Evolutionary conservation across 2,888 invertebrate species (phyloP), one percentile per base, ranked within the genome.

Genomic region (Euphydryas editha): DNA sequence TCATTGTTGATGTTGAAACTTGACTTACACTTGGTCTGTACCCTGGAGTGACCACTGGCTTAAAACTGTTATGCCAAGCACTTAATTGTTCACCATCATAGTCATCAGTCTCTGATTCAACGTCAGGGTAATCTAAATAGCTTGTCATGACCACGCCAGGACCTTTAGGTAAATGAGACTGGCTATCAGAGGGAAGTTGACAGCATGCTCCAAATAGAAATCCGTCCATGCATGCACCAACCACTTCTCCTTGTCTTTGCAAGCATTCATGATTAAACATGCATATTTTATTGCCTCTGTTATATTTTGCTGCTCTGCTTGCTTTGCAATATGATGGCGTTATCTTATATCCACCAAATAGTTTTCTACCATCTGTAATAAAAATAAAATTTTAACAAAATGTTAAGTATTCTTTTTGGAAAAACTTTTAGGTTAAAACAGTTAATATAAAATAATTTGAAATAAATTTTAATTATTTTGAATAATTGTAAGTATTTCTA

Each of bases 231-330:
- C 98, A 98, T 0, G 98, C 96, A 0, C 98, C 97, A 0, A 98
- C 96, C 0, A 73, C 97, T 81, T 96, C 95, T 0, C 98, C 98
- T 0, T 95, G 95, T 70, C 96, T 92, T 75, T 95, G 95, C 0
- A 94, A 93, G 81, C 98, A 98, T 82, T 98, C 97, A 79, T 97
- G 97, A 88, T 98, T 98, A 92, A 98, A 98, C 98, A 98, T 98
- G 87, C 98, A 98, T 78, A 97, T 95, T 46, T 96, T 96, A 47
- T 95, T 95, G 0, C 96, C 95, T 75, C 93, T 92, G 76, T 95
- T 94, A 54, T 94, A 92, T 73, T 92, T 93, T 20, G 95, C 90
- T 46, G 95, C 94, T 81, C 95, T 88, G 6, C 95, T 94, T 20
- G 96, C 95, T 78, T 95, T 95, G 87, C 97, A 97, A 74, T 95